Evolutionary conservation across 2,888 invertebrate genomes (phyloP), one percentile per base, ranked within the genome.

Genomic region (Anticlea derivata): DNA sequence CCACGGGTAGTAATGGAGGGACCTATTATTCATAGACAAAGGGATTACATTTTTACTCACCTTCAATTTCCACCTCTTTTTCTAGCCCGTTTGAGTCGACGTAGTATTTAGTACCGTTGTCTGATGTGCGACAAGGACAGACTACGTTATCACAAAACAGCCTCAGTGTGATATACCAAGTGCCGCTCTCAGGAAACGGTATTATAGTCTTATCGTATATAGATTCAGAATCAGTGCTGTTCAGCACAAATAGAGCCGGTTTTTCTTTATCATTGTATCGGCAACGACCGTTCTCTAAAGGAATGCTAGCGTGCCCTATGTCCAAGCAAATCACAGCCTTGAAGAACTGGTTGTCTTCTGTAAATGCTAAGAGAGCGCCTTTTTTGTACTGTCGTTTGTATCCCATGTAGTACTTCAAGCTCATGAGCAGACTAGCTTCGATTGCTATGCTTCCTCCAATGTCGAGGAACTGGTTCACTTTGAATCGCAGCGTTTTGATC

Each of bases 111-210:
- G 88, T 83, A 0, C 83, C 70, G 68, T 92, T 82, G 44, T 83
- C 82, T 0, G 90, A 86, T 0, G 87, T 88, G 10, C 62, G 75
- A 71, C 87, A 91, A 13, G 87, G 91, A 63, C 91, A 91, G 1
- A 90, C 89, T 0, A 74, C 72, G 7, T 84, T 76, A 22, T 92
- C 92, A 65, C 96, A 96, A 70, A 94, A 95, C 39, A 96, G 82
- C 35, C 93, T 92, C 56, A 97, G 83, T 0, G 94, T 94, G 10
- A 96, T 77, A 83, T 95, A 96, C 97, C 97, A 98, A 26, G 86
- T 85, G 0, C 97, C 97, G 22, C 94, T 93, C 66, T 96, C 96
- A 0, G 97, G 97, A 70, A 94, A 98, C 0, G 97, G 97, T 20
- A 96, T 92, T 54, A 94, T 92, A 8, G 93, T 78, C 40, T 93